Conservation (phyloP, 2,113 vertebrate genomes). For the Pachyramphus minor region DNA sequence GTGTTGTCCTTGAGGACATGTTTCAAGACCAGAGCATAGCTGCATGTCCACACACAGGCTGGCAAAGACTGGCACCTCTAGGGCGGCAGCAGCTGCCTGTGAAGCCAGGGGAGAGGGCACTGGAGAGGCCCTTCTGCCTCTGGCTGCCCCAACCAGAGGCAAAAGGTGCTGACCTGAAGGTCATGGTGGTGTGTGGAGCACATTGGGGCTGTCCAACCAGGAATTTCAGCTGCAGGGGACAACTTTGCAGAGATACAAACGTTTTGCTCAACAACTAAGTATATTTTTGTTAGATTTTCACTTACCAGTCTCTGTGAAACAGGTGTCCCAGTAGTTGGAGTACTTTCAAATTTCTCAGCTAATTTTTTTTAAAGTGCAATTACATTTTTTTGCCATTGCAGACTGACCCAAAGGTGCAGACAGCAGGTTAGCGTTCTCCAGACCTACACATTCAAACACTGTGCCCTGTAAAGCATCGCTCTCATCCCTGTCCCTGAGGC, state of each 20-base stretch:
- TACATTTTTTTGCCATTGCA: accelerated
- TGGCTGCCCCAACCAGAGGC: accelerated
- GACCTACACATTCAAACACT: not conserved
- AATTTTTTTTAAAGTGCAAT: not conserved
- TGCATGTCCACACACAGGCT: accelerated
- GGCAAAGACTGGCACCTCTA: not conserved
- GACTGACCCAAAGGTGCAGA: accelerated
- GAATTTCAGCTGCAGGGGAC: not conserved
- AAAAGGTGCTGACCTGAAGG: not conserved
- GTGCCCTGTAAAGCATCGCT: not conserved
- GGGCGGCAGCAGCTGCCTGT: accelerated
- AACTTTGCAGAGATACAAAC: not conserved
- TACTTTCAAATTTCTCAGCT: not conserved
- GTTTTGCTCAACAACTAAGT: not conserved
- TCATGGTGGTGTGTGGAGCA: accelerated
- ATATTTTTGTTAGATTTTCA: not conserved
- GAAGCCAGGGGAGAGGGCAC: not conserved
- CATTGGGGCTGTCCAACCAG: accelerated
- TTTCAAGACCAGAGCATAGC: accelerated
- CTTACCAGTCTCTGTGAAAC: not conserved
- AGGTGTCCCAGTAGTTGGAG: not conserved
- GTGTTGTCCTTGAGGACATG: not conserved
- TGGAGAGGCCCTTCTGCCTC: not conserved
- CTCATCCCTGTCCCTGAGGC: not conserved
- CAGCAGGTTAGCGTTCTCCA: not conserved